Base-by-base conservation (phyloP, 2,113 vertebrate genomes). In the Anolis sagrei region DNA sequence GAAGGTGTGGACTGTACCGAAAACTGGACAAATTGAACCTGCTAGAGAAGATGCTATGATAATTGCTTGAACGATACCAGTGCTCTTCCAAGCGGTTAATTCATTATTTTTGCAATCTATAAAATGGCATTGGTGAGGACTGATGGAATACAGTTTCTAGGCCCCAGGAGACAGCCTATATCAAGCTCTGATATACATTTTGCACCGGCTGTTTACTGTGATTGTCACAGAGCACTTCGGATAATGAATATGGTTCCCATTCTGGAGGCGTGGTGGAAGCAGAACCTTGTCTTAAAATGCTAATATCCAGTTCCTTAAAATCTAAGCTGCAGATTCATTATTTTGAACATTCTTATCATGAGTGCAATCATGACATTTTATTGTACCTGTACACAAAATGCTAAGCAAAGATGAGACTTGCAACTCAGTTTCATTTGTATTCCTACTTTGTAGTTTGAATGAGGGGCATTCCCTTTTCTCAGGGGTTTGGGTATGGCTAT, bases 41-140 rank as follows among this genome's bases (percentile, higher is more conserved):
- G 86, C 84, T 90, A 64, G 16, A 86, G 86, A 82, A 89, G 87
- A 91, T 84, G 90, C 86, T 82, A 79, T 82, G 88, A 91, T 93
- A 93, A 95, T 95, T 93, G 88, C 90, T 90, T 77, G 48, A 86
- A 89, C 87, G 93, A 91, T 18, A 34, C 68, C 1, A 1, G 79
- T 83, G 72, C 84, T 91, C 90, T 86, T 72, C 91, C 90, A 61
- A 91, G 91, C 88, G 91, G 92, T 88, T 94, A 91, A 91, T 94
- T 92, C 88, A 88, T 94, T 93, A 92, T 92, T 91, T 90, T 58
- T 88, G 83, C 87, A 89, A 90, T 86, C 83, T 84, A 86, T 14
- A 78, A 89, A 89, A 72, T 83, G 79, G 90, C 75, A 74, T 64
- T 82, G 81, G 92, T 89, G 88, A 85, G 54, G 89, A 87, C 89